phyloP scores from a whole-genome alignment of 2,113 vertebrate genomes.

The Thomomys bottae region DNA sequence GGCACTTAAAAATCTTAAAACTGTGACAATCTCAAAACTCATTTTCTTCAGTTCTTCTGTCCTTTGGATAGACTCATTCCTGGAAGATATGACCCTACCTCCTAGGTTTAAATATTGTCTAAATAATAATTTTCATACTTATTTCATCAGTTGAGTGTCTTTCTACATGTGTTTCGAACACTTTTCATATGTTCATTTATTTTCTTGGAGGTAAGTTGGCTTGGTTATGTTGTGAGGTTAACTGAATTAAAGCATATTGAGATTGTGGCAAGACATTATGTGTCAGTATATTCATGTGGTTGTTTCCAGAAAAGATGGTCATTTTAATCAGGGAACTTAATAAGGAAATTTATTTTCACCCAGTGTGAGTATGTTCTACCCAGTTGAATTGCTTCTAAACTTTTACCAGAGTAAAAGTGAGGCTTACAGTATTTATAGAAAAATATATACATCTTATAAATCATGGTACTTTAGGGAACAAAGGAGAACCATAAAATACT shows the following conservation, averaged over 20 bases:
- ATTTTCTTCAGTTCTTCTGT: not conserved
- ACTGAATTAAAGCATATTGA: not conserved
- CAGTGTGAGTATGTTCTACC: not conserved
- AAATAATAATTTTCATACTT: not conserved
- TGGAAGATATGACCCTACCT: not conserved
- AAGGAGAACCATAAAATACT: not conserved
- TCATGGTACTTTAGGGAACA: not conserved
- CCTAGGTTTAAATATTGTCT: not conserved
- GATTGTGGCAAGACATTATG: not conserved
- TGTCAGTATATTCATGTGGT: not conserved
- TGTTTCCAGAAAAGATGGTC: not conserved
- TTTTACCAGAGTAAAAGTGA: not conserved
- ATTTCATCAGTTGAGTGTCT: not conserved
- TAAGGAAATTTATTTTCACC: not conserved
- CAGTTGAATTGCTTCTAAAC: not conserved
- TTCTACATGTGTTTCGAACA: not conserved
- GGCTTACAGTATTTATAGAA: not conserved
- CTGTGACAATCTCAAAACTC: not conserved
- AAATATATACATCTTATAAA: not conserved
- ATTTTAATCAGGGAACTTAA: not conserved
- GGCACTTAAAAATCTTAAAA: not conserved
- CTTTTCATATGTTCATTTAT: not conserved
- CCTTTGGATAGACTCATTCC: not conserved
- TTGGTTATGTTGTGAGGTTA: slow-evolving; percentile 5
- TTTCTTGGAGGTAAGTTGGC: not conserved